A percentile compares a stretch with the other conserved stretches of the same genome.
Conservation (phyloP, 2,113 vertebrate genomes). For the Procavia capensis region DNA sequence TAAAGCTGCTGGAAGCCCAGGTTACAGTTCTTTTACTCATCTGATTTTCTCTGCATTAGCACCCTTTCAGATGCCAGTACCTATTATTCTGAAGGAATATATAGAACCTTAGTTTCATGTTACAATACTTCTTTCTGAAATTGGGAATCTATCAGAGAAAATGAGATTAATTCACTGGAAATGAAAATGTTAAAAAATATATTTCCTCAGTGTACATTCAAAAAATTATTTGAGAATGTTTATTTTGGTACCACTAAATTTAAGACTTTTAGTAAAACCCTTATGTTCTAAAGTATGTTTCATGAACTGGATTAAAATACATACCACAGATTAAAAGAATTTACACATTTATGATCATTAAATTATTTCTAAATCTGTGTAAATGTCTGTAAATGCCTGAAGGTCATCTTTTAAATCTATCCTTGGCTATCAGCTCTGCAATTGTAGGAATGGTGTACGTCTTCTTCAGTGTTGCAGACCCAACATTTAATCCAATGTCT, state of each 20-base stretch:
- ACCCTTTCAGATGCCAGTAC: background rate
- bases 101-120: background rate
- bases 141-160: background rate
- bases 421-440: background rate
- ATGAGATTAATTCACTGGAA: constrained; percentile 3
- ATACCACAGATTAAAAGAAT: background rate
- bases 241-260: background rate
- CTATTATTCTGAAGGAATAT: constrained; percentile 40
- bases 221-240: background rate
- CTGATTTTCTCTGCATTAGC: background rate
- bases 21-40: background rate
- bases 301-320: constrained; percentile 7
- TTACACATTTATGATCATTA: background rate
- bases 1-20: background rate
- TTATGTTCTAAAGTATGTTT: constrained; percentile 13
- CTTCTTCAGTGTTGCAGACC: too few relatives aligned
- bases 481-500: background rate
- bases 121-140: background rate
- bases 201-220: constrained; percentile 3
- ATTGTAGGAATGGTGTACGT: background rate
- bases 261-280: background rate
- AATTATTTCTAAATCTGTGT: background rate
- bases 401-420: background rate
- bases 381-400: background rate
- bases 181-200: constrained; percentile 15